Evolutionary conservation across 2,888 invertebrate genomes (phyloP), one percentile per base, ranked within the genome.

Genomic region (Pinctada fucata): DNA sequence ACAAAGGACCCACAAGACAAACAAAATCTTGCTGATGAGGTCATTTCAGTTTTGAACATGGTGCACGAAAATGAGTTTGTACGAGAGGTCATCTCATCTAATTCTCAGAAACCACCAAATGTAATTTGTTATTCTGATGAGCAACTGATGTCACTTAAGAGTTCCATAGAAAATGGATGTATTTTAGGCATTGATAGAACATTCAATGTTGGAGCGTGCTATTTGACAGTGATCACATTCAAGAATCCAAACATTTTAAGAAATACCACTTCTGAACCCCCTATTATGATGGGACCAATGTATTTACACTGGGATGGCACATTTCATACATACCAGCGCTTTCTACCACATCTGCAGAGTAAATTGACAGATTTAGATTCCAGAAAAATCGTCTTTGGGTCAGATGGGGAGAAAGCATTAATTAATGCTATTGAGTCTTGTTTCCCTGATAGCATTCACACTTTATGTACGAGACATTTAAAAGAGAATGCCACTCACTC

Each of bases 131-230:
- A 8, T n/a, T 50, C 51, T 1, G 2, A n/a, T 4, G 70, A 70
- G 8, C 70, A 70, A n/a, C 0, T 70, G n/a, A 2, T 70, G n/a
- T 51, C 51, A 8, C 3, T 51, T 3, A 16, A 16, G 3, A 48
- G 50, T 13, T 70, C 70, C 1, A 70, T 16, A n/a, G 31, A 13
- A 45, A 70, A 70, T 50, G 72, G 31, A 1, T 6, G 58, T 10
- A 72, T 72, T 13, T 58, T 72, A 8, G 72, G 72, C 10, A 72
- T 58, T 47, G 72, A 72, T 50, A 5, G 72, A 63, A 72, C 72
- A 45, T 72, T 72, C 45, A 72, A 72, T 63, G 31, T 52, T 2
- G 72, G 72, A 0, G 51, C 63, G 2, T 72, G 72, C 47, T 72
- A 58, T 63, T 3, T 63, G 3, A 72, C 72, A 16, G 45, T 45